Conservation (phyloP, 2,888 invertebrate species). For the Hyposoter didymator region DNA sequence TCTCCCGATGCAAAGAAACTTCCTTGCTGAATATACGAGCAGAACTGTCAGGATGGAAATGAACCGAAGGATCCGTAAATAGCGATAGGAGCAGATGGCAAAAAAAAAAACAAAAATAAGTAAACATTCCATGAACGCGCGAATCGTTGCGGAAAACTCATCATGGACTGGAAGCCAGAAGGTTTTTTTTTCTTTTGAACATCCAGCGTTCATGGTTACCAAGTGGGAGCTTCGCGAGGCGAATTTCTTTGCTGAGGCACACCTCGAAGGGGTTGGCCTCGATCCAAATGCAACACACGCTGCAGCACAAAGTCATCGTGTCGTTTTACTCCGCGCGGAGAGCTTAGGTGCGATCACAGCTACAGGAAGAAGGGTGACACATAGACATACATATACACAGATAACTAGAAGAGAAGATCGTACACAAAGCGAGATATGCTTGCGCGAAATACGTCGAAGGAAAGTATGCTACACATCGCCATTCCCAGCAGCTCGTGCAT, state of each 20-base stretch:
- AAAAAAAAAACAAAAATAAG: background rate
- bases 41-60: background rate
- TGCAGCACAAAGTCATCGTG: constrained; percentile 24
- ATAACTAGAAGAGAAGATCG: constrained; percentile 12
- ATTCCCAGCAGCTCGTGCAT: constrained; percentile 24
- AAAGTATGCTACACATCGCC: constrained; percentile 6
- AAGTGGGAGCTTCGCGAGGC: constrained; percentile 30
- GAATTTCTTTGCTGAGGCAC: constrained; percentile 41
- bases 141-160: constrained; percentile 23
- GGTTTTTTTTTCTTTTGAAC: background rate
- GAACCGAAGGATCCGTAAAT: background rate
- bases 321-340: constrained; percentile 12
- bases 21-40: background rate
- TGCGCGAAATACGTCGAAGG: constrained; percentile 18
- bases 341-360: constrained; percentile 9
- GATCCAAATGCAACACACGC: constrained; percentile 33
- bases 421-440: constrained; percentile 11
- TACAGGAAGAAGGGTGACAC: constrained; percentile 10
- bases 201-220: constrained; percentile 17
- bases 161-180: background rate
- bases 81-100: background rate
- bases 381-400: constrained; percentile 3
- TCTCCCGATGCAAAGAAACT: constrained; percentile 1
- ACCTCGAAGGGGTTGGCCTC: constrained; percentile 41
- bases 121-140: no score